A percentile compares a stretch with the other conserved stretches of the same genome.
These are phyloP conservation scores for Heliconius hermathena DNA, from an alignment of 1,140 invertebrate genomes.

Conservation along the genomic window DNA sequence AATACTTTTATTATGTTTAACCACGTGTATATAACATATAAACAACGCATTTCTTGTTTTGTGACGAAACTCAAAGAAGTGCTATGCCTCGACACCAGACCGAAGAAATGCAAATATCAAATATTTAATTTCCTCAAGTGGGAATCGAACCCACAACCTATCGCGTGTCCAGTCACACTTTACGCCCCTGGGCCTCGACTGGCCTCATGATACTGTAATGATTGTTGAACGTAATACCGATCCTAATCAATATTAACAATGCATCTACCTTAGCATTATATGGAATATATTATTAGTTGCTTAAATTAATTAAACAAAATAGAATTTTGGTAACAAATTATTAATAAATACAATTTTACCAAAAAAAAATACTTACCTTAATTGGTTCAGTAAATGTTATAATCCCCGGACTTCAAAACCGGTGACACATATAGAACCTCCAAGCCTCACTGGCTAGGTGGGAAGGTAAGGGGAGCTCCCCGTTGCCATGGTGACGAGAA, in stretches of 20 bases:
- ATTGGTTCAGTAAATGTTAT: neutral
- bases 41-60: too few species aligned
- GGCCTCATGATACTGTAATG: neutral
- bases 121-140: too few species aligned
- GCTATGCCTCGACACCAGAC: too few species aligned
- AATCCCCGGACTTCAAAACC: neutral
- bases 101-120: too few species aligned
- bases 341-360: neutral
- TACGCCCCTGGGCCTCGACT: too few species aligned
- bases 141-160: too few species aligned
- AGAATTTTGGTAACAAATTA: neutral
- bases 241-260: neutral
- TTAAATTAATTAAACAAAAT: neutral
- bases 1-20: too few species aligned
- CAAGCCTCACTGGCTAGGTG: neutral
- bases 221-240: neutral
- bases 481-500: slow-evolving; percentile 60
- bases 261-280: neutral
- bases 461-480: slow-evolving; percentile 30
- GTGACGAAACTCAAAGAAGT: too few species aligned
- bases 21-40: too few species aligned
- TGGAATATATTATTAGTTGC: too few species aligned
- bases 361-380: neutral
- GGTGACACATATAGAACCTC: slow-evolving; percentile 5
- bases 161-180: too few species aligned